Evolutionary conservation across 2,888 invertebrate genomes (phyloP), one percentile per base, ranked within the genome.

Genomic region (Lutraria lutraria): DNA sequence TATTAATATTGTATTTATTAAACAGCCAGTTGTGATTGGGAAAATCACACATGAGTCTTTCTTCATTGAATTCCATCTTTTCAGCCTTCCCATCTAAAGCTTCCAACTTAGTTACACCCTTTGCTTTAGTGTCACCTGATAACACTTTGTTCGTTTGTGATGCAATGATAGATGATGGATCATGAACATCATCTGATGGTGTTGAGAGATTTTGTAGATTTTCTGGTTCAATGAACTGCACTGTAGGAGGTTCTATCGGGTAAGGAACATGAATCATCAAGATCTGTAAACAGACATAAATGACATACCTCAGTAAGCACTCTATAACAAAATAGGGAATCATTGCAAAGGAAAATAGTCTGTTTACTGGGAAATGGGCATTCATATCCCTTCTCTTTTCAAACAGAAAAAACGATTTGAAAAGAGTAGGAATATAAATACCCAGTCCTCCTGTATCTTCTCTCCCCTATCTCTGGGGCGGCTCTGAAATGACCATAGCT

Each of bases 1-100:
- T 0, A 68, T 12, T 68, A 25, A 10, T 25, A 68, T 68, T 88
- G 68, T 92, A 92, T 76, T 92, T 92, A 56, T 90, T 89, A 54
- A 92, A 92, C 0, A 92, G 86, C 91, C 91, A 92, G 72, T 92
- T 92, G 54, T 92, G 91, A n/a, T 92, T 92, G 12, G 91, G 91
- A n/a, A 92, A 88, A 54, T 90, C 91, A 15, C 83, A 81, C 89
- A 89, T 86, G 54, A 92, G 81, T 19, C 90, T 63, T 68, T 90
- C 89, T 6, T 81, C 81, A 8, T 60, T 76, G n/a, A 83, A 53
- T 8, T 86, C 86, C 29, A 86, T 81, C 15, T 4, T 83, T 10
- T 82, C 60, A 56, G 19, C 34, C 72, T 72, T 72, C 13, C 25
- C 72, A 31, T 72, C 25, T 15, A 0, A 10, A 8, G 72, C 29